Conservation (phyloP, 2,797 vertebrate genomes). For the Catamblyrhynchus diadema region DNA sequence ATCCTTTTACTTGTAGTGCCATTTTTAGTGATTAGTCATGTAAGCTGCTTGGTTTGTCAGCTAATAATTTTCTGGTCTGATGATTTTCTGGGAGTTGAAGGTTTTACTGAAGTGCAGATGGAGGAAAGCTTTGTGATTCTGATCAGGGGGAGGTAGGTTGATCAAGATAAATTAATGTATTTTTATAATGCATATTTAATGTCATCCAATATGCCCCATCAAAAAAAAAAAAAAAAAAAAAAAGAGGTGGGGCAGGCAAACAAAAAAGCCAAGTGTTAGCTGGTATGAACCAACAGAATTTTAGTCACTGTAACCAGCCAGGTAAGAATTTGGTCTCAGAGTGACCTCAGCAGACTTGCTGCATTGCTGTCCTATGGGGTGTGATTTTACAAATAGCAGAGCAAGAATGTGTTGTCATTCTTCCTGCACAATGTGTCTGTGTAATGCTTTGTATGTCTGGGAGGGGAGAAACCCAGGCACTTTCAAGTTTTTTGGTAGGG, state of each 20-base stretch:
- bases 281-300: background rate
- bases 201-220: background rate
- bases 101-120: background rate
- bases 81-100: background rate
- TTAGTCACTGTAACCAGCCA: background rate
- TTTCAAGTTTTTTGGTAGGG: background rate
- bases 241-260: rapidly evolving
- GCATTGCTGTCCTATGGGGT: background rate
- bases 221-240: background rate
- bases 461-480: background rate
- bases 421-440: background rate
- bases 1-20: background rate
- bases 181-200: background rate
- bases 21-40: background rate
- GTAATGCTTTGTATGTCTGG: background rate
- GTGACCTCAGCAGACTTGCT: background rate
- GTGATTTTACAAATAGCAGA: background rate
- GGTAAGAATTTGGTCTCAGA: background rate
- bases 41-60: background rate
- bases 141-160: background rate
- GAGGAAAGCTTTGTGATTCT: background rate
- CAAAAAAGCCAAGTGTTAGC: background rate
- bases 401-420: background rate
- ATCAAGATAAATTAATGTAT: background rate
- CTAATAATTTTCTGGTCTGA: background rate